Conservation (phyloP, 2,797 vertebrate genomes). For the Bucorvus abyssinicus region DNA sequence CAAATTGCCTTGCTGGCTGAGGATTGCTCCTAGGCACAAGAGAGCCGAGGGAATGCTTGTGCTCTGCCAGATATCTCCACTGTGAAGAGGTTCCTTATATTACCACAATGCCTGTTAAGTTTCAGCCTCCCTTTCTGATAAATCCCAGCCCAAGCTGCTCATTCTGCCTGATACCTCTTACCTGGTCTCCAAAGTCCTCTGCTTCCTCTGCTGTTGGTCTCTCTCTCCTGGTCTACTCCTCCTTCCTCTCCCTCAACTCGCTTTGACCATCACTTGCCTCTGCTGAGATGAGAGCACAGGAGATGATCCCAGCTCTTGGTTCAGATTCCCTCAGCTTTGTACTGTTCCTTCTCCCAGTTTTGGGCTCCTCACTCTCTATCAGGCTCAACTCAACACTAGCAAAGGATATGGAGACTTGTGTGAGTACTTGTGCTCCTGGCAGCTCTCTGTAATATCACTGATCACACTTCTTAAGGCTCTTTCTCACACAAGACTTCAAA, state of each 20-base stretch:
- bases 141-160: neutral
- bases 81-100: neutral
- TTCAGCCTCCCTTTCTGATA: neutral
- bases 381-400: neutral
- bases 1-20: neutral
- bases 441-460: neutral
- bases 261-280: neutral
- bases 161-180: neutral
- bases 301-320: neutral
- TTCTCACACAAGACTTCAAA: neutral
- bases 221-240: neutral
- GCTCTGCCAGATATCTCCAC: neutral
- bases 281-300: too few relatives aligned
- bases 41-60: neutral
- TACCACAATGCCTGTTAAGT: neutral
- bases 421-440: neutral
- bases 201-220: neutral
- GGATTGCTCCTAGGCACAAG: neutral
- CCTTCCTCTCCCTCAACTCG: neutral
- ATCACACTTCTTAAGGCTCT: neutral
- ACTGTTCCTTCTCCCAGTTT: neutral
- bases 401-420: neutral
- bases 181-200: neutral
- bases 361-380: neutral
- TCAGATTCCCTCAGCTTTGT: neutral